These are phyloP conservation scores for Notechis scutatus DNA, from an alignment of 2,113 vertebrate genomes.

Conservation along the genomic window DNA sequence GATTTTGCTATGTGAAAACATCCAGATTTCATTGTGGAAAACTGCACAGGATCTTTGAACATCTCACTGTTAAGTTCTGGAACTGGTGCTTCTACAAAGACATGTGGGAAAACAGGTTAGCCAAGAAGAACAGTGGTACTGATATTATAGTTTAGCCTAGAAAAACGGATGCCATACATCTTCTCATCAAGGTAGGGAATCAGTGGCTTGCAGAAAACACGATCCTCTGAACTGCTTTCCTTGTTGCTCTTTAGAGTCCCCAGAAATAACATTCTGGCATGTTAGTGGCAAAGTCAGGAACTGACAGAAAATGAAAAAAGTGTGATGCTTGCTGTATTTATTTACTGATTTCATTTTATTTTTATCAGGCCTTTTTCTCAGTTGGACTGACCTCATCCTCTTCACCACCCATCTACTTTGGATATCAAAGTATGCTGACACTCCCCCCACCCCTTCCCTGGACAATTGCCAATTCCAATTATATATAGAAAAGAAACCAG, in stretches of 20 bases:
- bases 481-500: neutral
- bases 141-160: neutral
- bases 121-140: neutral
- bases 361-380: neutral
- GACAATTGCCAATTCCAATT: neutral
- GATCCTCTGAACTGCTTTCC: neutral
- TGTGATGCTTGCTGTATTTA: neutral
- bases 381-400: neutral
- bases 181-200: neutral
- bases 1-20: neutral
- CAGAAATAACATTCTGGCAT: neutral
- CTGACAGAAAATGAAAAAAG: neutral
- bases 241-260: neutral
- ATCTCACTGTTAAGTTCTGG: neutral
- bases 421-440: neutral
- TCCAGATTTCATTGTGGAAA: neutral
- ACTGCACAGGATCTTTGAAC: neutral
- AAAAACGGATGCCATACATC: neutral
- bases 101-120: neutral
- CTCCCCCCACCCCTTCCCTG: fast-evolving
- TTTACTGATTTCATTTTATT: neutral
- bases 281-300: neutral
- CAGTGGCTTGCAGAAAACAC: neutral
- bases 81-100: neutral
- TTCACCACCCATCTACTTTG: neutral